A percentile compares a stretch with the other conserved stretches of the same genome.
phyloP scores from a whole-genome alignment of 2,797 vertebrate genomes.

The Pangasius sanitwongsei region DNA sequence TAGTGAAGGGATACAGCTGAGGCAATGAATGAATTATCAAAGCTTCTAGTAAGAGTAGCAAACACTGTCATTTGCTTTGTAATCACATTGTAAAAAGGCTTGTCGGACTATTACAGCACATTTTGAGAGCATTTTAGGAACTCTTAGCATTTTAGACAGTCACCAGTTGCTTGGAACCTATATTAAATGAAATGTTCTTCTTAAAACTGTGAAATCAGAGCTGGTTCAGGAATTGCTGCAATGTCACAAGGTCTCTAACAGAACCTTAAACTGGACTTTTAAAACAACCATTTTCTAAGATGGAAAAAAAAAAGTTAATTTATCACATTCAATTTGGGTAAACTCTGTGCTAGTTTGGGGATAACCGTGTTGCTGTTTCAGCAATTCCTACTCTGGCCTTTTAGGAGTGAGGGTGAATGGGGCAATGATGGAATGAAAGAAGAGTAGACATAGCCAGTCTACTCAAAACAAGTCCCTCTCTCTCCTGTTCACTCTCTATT shows the following conservation, averaged over 20 bases:
- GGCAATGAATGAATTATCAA: constrained; percentile 8
- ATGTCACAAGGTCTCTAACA: not conserved
- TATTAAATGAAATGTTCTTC: not conserved
- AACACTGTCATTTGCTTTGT: not conserved
- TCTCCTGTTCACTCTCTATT: not conserved
- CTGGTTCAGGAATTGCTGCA: not conserved
- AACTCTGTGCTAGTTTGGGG: not conserved
- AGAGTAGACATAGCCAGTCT: constrained; percentile 37
- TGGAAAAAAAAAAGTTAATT: not conserved
- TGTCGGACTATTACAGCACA: not conserved
- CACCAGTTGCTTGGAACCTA: not conserved
- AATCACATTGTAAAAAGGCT: not conserved
- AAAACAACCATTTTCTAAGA: not conserved
- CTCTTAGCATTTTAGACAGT: not conserved
- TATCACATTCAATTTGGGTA: not conserved
- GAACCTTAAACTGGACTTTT: not conserved
- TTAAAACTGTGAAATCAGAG: not conserved
- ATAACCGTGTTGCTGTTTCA: not conserved
- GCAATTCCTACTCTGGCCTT: not conserved
- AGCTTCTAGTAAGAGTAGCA: not conserved
- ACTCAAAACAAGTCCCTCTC: constrained; percentile 39
- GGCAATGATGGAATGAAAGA: constrained; percentile 53
- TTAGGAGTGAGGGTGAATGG: constrained; percentile 6
- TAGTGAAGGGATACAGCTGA: not conserved
- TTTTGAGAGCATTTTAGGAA: not conserved